Evolutionary conservation across 2,113 vertebrate genomes (phyloP), one percentile per base, ranked within the genome.

Genomic region (Etheostoma spectabile): DNA sequence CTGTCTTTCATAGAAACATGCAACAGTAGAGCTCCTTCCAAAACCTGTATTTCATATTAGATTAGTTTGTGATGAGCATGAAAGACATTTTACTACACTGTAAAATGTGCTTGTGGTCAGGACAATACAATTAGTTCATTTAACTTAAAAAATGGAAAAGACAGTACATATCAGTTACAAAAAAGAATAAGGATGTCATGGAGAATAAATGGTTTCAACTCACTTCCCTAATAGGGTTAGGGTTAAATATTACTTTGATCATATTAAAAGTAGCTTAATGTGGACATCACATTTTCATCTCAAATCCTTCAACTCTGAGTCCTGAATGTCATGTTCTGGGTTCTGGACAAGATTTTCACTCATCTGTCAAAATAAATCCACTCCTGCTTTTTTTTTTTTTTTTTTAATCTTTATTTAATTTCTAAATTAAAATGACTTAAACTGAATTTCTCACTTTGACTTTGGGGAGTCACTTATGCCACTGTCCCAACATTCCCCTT

Each of bases 401-500:
- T n/a, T n/a, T n/a, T n/a, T 75, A 49, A 72, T 85, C 76, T 76
- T 49, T n/a, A 83, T 79, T 86, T 87, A 83, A 89, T 72, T 79
- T 38, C 33, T 18, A 68, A 78, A 89, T 85, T 88, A 82, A 76
- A 79, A 71, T 56, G 5, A 55, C 64, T 87, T 91, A 62, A 85
- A 88, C 83, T 85, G 33, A 90, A 86, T 85, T 87, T 84, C 42
- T 77, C 56, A 79, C 70, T 86, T 77, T 53, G 78, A 88, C 85
- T 88, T 86, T 86, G 60, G 65, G 65, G 64, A 92, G 64, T 66
- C 74, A 82, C 45, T 64, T 69, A 64, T 3, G 68, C 80, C 83
- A 82, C 27, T 5, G 27, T 77, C 56, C 56, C 8, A 30, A 57
- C 18, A 61, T 66, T 64, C 52, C 49, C 51, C 30, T 62, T 51